Base-by-base conservation (phyloP, 2,888 invertebrate species). In the Microctonus hyperodae region DNA sequence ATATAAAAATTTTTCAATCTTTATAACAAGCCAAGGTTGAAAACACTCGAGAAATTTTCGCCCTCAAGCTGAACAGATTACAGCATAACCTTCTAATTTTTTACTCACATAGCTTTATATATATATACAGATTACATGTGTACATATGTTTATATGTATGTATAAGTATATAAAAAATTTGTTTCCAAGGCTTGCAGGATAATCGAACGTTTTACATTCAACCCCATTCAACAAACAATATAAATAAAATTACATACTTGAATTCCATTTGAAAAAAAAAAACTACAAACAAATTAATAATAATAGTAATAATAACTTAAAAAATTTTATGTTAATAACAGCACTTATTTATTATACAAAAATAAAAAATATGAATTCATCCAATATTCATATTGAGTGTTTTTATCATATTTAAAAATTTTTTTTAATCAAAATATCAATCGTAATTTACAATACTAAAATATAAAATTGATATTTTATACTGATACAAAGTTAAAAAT, bases 21-120 rank as follows among this genome's bases (percentile, higher is more conserved):
- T 51, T 13, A n/a, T n/a, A 51, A 51, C 11, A 25, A 2, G 51
- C 51, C 23, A 51, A 25, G 23, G 51, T 51, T n/a, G 25, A 20
- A n/a, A 44, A 16, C 9, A 44, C 16, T 3, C 25, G 13, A 23
- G 51, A 23, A 25, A 23, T 22, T 50, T 25, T 25, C 23, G 13
- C 10, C 51, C 25, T 51, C 25, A 23, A 23, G 20, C 25, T 10
- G n/a, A 25, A 51, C 31, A n/a, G 31, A 55, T 55, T 55, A 55
- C 55, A 13, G 28, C 33, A 55, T 11, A 55, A 55, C 55, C 55
- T 13, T 33, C 55, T 55, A 55, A 33, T 55, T 28, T 55, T 55
- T 28, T 25, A 25, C 23, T 20, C 44, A 16, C 44, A 44, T 16
- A 20, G n/a, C 44, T 28, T 7, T 28, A 5, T 28, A 44, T 20